Base-by-base conservation (phyloP, 2,888 invertebrate genomes). In the Acheta domesticus region DNA sequence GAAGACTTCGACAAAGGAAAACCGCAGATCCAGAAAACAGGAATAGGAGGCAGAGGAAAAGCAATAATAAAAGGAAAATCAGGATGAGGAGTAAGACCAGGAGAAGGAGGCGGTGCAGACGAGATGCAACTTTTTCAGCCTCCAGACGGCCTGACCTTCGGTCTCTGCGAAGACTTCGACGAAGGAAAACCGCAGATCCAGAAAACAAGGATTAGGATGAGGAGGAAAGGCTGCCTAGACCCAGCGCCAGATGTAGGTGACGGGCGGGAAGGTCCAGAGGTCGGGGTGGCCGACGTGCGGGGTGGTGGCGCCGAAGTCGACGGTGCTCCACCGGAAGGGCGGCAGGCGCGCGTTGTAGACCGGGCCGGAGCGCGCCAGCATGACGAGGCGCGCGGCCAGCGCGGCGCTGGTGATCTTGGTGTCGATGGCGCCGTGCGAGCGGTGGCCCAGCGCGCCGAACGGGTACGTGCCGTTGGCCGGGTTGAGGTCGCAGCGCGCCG, bases 401-500 rank as follows among this genome's bases (percentile, higher is more conserved):
- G 83, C 82, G 20, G 86, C 85, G 85, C 87, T 87, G 5, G 89
- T 89, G 78, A 92, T 87, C 88, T 93, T 94, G 85, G 90, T 90
- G 86, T 94, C 94, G 1, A 91, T 92, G 50, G 89, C 92, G 82
- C 93, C 93, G 86, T 92, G 92, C 83, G 89, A 89, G 82, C 92
- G 89, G 87, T 93, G 92, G 2, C 92, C 91, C 77, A 93, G 88
- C 75, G 91, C 90, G 48, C 88, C 88, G 86, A 93, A 91, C 20
- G 93, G 92, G 85, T 91, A 94, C 23, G 89, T 89, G n/a, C 94
- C 93, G 83, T 91, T 91, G 8, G 88, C 87, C 0, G 91, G 91
- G 86, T 94, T 94, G 82, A 94, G 88, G 86, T 94, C 94, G 85
- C 90, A 90, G 77, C 93, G 85, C 2, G 93, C 91, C 11, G 93